Evolutionary conservation across 2,113 vertebrate genomes (phyloP), one percentile per base, ranked within the genome.

Genomic region (Pungitius pungitius): DNA sequence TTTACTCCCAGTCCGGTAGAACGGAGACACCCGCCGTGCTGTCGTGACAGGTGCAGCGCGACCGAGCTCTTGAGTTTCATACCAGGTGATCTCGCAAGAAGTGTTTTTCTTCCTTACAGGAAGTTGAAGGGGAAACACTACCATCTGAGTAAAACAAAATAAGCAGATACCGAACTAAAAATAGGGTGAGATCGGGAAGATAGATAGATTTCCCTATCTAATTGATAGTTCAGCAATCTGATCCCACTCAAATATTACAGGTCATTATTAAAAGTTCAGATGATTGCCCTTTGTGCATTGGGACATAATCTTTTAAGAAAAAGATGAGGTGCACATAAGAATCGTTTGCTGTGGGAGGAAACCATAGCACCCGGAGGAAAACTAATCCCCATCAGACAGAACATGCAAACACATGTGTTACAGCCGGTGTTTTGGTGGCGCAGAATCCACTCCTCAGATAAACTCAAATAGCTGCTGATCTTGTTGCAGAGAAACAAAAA

Each of bases 381-480:
- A 10, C 15, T 6, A 40, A 30, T n/a, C 14, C 20, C 20, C 26
- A 40, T 13, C 30, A 59, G 13, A 14, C 26, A 17, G 15, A 37
- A 37, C 27, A 49, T 17, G 30, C 42, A 60, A 20, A 60, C 45
- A 57, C 18, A 27, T n/a, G 33, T 30, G 20, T 57, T 39, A 63
- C 26, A 67, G 30, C 6, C 24, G 2, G 26, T 56, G 22, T 6
- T 43, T 37, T 15, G 57, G 59, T 70, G 78, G 47, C 17, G 69
- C 20, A 58, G n/a, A 68, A 54, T 37, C 30, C 12, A 54, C 20
- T n/a, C 33, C 8, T 56, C 14, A 45, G n/a, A 56, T 59, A 51
- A 66, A 64, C 30, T 26, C 57, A 24, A 39, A 54, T 24, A 64
- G 57, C 70, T 47, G 69, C n/a, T 74, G 18, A 49, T 76, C 43